These are phyloP conservation scores for Nycteola revayana DNA, from an alignment of 2,888 invertebrate genomes.

Conservation along the genomic window DNA sequence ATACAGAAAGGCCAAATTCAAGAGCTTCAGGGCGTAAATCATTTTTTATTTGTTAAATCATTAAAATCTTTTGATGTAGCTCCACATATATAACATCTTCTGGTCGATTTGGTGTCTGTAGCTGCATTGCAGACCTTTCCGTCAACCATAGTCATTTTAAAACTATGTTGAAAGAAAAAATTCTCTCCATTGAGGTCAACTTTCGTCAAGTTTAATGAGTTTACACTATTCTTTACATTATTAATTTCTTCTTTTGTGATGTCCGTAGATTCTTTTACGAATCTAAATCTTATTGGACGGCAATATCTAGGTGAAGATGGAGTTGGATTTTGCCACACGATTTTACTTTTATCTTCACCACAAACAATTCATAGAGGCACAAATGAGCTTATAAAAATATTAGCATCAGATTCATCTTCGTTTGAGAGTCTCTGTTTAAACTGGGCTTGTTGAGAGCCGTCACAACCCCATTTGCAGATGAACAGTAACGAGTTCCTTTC, in stretches of 20 bases:
- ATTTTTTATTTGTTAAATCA: conserved; percentile 2
- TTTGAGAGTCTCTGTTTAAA: not conserved
- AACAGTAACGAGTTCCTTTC: not conserved
- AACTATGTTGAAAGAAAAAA: not conserved
- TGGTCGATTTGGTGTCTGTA: too few species aligned
- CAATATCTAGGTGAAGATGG: not conserved
- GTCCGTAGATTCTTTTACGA: not conserved
- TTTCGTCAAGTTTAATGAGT: not conserved
- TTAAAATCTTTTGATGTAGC: not conserved
- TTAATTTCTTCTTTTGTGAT: not conserved
- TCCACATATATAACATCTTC: not conserved
- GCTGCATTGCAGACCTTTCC: conserved; percentile 1
- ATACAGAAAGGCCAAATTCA: too few species aligned
- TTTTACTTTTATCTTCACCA: not conserved
- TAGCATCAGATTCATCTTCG: not conserved
- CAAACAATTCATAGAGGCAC: not conserved
- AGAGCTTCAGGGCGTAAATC: too few species aligned
- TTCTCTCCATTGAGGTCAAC: not conserved
- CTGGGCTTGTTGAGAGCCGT: not conserved
- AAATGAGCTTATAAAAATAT: not conserved
- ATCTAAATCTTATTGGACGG: not conserved
- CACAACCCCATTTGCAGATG: too few species aligned
- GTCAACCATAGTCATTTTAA: conserved; percentile 1
- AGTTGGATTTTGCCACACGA: not conserved
- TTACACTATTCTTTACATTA: not conserved